Evolutionary conservation across 1,140 invertebrate species (phyloP), one percentile per base, ranked within the genome.

Genomic region (Drosophila tristis): DNA sequence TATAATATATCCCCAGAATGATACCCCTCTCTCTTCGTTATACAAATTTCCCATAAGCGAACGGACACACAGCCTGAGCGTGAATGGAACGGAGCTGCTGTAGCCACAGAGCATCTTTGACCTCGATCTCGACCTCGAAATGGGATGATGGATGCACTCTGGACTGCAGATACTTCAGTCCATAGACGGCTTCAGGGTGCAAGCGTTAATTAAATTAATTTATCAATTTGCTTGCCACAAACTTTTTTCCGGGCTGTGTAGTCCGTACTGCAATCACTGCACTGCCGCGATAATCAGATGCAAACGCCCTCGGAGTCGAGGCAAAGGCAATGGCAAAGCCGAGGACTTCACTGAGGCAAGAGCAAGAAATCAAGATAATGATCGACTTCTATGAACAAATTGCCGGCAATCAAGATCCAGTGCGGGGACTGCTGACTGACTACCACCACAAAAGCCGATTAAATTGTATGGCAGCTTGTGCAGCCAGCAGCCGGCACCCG

Each of bases 351-450:
- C 35, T 13, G 35, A 13, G 35, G 35, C 35, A 39, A 39, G 35
- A 39, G 49, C 81, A 87, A 86, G 82, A 86, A 85, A 71, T 81
- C 62, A 66, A 71, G 81, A 86, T 87, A 81, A 86, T 81, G 68
- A 86, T 86, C 74, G 81, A 86, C 81, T 86, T 87, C 59, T 81
- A 86, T 87, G 74, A 75, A 86, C 78, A 86, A 86, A 86, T 86
- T 86, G 81, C 63, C 65, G 54, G 64, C 82, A 87, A 86, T 86
- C 78, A 86, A 64, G 74, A 73, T 57, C 11, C 25, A 47, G 31
- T 20, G 13, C 13, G 26, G 35, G 50, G 9, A 15, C 2, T n/a
- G n/a, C 6, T 11, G 50, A 62, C 6, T 11, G 50, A 62, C 25
- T 31, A 54, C 15, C 53, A 58, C 53, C 63, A 61, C 61, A 65